Conservation (phyloP, 2,113 vertebrate species). For the Platysternon megacephalum region DNA sequence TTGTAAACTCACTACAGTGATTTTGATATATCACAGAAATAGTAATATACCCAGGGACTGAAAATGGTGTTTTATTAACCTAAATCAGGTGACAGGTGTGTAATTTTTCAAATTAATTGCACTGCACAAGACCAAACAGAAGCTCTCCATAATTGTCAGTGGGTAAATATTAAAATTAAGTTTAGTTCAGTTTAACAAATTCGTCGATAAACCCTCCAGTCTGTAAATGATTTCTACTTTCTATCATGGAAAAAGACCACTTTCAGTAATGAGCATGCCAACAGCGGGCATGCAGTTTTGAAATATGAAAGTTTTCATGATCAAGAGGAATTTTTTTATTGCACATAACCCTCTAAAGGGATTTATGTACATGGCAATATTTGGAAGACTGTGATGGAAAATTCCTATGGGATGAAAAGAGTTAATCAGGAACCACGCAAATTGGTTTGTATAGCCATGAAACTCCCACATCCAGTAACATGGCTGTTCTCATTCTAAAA, state of each 20-base stretch:
- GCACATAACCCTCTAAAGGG: conserved; percentile 39
- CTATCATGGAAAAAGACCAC: conserved; percentile 61
- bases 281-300: conserved; percentile 33
- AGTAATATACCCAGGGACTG: background rate
- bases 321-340: conserved; percentile 42
- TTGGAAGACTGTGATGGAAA: conserved; percentile 44
- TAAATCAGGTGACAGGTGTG: background rate
- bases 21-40: background rate
- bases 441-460: conserved; percentile 16
- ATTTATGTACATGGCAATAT: conserved; percentile 49
- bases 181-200: conserved; percentile 71
- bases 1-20: background rate
- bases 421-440: conserved; percentile 15
- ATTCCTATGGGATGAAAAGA: conserved; percentile 35
- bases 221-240: conserved; percentile 64
- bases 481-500: conserved; percentile 59
- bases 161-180: conserved; percentile 53
- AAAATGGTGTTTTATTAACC: background rate
- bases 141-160: conserved; percentile 61
- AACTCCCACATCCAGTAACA: conserved; percentile 69
- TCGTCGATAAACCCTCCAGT: conserved; percentile 58
- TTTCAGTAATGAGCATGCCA: conserved; percentile 62
- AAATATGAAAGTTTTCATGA: conserved; percentile 50
- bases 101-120: conserved; percentile 35
- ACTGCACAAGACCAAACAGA: conserved; percentile 80